Evolutionary conservation across 2,888 invertebrate genomes (phyloP).

Genomic region (Ecliptopera silaceata): DNA sequence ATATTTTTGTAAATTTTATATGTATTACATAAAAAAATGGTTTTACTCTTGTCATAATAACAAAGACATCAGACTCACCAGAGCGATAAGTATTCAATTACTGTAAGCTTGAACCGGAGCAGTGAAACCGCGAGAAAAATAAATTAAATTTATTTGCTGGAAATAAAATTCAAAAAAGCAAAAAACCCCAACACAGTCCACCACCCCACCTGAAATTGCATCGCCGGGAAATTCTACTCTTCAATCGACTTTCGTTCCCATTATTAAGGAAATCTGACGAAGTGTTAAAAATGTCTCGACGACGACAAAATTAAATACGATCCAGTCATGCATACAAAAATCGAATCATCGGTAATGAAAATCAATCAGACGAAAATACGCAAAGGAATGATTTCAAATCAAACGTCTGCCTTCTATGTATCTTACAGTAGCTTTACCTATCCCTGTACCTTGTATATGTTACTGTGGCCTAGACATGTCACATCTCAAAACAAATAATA

Average conservation of each 20-base stretch:
- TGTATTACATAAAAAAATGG: no score
- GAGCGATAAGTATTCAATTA: background rate
- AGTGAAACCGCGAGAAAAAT: background rate
- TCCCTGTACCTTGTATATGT: no score
- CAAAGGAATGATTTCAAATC: conserved; percentile 1
- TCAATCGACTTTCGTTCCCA: conserved; percentile 5
- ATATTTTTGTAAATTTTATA: no score
- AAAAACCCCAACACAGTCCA: background rate
- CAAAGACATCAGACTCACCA: background rate
- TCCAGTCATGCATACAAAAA: conserved; percentile 4
- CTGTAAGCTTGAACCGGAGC: background rate
- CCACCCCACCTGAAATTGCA: conserved; percentile 5
- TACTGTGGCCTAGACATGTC: no score
- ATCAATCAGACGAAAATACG: background rate
- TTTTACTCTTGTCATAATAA: no score
- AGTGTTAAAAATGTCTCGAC: conserved; percentile 3
- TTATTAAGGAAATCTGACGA: conserved; percentile 1
- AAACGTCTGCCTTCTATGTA: background rate
- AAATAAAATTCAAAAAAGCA: conserved; percentile 1
- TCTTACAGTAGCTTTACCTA: background rate
- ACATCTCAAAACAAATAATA: no score
- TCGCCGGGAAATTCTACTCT: background rate
- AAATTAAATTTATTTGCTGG: background rate
- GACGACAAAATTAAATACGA: conserved; percentile 5
- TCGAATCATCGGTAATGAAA: background rate